Base-by-base conservation (phyloP, 2,888 invertebrate species). In the Brenthis hecate region DNA sequence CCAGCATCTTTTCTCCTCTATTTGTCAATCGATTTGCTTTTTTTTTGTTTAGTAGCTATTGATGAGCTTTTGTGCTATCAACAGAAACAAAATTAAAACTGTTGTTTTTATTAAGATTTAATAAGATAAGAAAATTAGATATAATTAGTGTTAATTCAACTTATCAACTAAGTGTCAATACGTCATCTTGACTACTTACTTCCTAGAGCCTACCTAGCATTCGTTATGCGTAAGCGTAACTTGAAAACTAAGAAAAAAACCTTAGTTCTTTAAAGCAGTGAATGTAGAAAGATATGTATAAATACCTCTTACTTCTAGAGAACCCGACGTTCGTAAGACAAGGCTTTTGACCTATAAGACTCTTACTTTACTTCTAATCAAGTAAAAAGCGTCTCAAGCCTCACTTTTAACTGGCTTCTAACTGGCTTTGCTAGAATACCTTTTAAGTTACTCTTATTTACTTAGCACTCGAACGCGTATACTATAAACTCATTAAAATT, bases 281-380 rank as follows among this genome's bases (percentile, higher is more conserved):
- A 48, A 60, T 60, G 50, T 13, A 53, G n/a, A 55, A 48, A 55
- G 54, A 63, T 43, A 47, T 6, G 23, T 54, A 19, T 13, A 19
- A 54, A 13, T 47, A 47, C 43, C 14, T 36, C 19, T 23, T 55
- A 4, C 47, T 64, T n/a, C 47, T 54, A 55, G 55, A 64, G 23
- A 64, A 51, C 28, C 47, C 43, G 47, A 13, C 47, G 47, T 47
- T 47, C 13, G 43, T 55, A 55, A 64, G 63, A 64, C 55, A 64
- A 66, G 61, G 61, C 61, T 61, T 66, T 66, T 66, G 56, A 66
- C 66, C 66, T 66, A 61, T 68, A 68, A 68, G 60, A 48, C 60
- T 56, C 55, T 64, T 64, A 58, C 58, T 64, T 64, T 69, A 69
- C 65, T 65, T 56, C 68, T 65, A 68, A 69, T 69, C 65, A 69